Evolutionary conservation across 2,113 vertebrate species (phyloP).

Genomic region (Alligator mississippiensis): DNA sequence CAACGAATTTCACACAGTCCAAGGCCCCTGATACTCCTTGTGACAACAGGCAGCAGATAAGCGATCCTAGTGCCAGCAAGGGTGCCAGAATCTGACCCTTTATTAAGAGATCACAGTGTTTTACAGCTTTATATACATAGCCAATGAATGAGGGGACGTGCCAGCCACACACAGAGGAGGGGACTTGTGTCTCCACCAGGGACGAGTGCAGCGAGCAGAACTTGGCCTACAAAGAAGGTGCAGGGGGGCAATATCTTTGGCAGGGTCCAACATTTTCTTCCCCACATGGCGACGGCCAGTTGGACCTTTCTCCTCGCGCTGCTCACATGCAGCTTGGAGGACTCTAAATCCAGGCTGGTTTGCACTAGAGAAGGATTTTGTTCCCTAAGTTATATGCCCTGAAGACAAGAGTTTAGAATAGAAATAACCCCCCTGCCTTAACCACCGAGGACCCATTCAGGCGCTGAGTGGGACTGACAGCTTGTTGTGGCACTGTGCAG

Average conservation of each 20-base stretch:
- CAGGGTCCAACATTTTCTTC: background rate
- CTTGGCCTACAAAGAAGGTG: background rate
- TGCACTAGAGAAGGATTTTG: accelerated
- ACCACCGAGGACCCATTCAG: background rate
- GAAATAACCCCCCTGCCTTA: background rate
- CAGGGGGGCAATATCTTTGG: background rate
- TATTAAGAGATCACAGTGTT: background rate
- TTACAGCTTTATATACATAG: background rate
- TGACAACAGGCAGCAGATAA: background rate
- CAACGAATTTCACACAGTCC: too few relatives aligned
- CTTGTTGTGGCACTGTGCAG: background rate
- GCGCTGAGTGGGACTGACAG: background rate
- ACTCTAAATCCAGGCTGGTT: background rate
- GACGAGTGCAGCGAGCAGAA: background rate
- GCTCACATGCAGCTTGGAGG: background rate
- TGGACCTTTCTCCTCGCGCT: background rate
- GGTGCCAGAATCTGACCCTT: background rate
- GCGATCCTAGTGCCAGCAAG: constrained; percentile 20
- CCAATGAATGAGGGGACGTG: background rate
- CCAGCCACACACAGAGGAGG: background rate
- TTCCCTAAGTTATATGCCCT: background rate
- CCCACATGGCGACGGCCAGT: accelerated
- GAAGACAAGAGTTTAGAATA: background rate
- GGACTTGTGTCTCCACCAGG: background rate
- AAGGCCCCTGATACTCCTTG: too few relatives aligned